Conservation (phyloP, 2,888 invertebrate species). For the Clistopyga incitator region DNA sequence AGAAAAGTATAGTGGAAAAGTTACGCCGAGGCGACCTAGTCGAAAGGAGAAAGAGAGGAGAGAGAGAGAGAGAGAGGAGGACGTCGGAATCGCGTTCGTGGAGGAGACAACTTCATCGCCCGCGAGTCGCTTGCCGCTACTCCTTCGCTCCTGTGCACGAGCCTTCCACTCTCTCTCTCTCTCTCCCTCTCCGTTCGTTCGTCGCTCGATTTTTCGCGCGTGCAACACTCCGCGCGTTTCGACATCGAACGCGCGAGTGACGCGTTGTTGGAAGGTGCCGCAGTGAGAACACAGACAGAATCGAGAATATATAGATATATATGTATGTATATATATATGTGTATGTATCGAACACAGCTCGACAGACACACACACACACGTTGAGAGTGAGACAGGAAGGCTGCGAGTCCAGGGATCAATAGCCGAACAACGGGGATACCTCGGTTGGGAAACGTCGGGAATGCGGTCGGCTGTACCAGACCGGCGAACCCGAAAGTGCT, state of each 20-base stretch:
- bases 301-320: slow-evolving; percentile 5
- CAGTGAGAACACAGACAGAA: slow-evolving; percentile 19
- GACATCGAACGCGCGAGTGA: slow-evolving; percentile 14
- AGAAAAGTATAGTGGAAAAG: slow-evolving; percentile 51
- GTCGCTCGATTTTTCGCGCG: slow-evolving; percentile 53
- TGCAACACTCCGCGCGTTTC: not conserved
- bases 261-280: slow-evolving; percentile 32
- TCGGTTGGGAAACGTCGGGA: slow-evolving; percentile 72
- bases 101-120: slow-evolving; percentile 34
- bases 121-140: not conserved
- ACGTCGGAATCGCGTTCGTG: slow-evolving; percentile 20
- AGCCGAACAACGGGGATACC: slow-evolving; percentile 76
- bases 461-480: slow-evolving; percentile 71
- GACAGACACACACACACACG: slow-evolving; percentile 3
- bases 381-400: slow-evolving; percentile 17
- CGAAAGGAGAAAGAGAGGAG: no score
- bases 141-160: not conserved
- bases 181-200: not conserved
- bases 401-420: slow-evolving; percentile 74
- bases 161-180: no score
- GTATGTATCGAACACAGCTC: no score
- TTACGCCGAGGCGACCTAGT: slow-evolving; percentile 34
- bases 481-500: slow-evolving; percentile 63
- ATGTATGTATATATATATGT: slow-evolving; percentile 1
- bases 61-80: no score